Base-by-base conservation (phyloP, 2,797 vertebrate species). In the Hippocampus kuda region DNA sequence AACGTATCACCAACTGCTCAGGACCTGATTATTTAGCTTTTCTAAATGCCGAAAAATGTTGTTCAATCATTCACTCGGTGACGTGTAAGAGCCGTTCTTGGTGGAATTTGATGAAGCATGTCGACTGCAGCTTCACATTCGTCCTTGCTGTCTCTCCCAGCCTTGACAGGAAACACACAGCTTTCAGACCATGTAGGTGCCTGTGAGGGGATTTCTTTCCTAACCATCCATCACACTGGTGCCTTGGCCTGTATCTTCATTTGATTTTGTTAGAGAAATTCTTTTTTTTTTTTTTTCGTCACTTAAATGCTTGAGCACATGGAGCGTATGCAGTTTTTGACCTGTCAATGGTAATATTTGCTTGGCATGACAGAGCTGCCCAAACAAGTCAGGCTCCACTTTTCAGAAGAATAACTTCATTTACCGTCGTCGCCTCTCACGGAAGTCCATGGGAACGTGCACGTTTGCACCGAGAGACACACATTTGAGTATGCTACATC, bases 311-410 rank as follows among this genome's bases (percentile, higher is more conserved):
- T 73, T 20, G 27, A 20, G 30, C 30, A 24, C 59, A 57, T 27
- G 51, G 49, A 71, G 66, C 51, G 53, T 60, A 30, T 34, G 49
- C 42, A 46, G 63, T 7, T 0, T 48, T 66, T 66, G 70, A 76
- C 77, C 77, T 81, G 74, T 77, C 79, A 74, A 26, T 30, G 30
- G 30, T 71, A 78, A 67, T 49, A 64, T 69, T 53, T 57, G 69
- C 44, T 69, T 68, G 72, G 78, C 68, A 72, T 34, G 16, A 34
- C 70, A 67, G 53, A 72, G 70, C 64, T 74, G 75, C 65, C 6
- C 46, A 24, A 65, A 65, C 11, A 48, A 44, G 65, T 64, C 56
- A 49, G 34, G 66, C 66, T 26, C n/a, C n/a, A 16, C 51, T 63
- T 64, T 76, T 66, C 53, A n/a, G 44, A 34, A 18, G 60, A 61